Evolutionary conservation across 2,797 vertebrate species (phyloP).

Genomic region (Otolemur crassicaudatus): DNA sequence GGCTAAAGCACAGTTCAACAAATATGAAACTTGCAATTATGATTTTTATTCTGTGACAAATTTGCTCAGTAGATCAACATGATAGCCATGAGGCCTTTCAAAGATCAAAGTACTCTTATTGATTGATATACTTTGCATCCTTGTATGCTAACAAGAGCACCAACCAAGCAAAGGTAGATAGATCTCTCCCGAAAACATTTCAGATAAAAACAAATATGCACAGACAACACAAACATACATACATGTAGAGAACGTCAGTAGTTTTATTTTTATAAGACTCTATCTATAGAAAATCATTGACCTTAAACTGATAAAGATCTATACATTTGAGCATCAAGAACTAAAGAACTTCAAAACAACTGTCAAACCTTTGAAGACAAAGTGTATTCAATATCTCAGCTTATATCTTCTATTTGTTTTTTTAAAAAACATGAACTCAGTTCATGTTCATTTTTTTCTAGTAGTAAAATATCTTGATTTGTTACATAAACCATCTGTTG

Average conservation of each 20-base stretch:
- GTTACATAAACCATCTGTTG: not conserved
- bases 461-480: conserved; percentile 3
- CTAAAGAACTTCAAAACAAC: not conserved
- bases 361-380: conserved; percentile 23
- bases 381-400: conserved; percentile 13
- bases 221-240: not conserved
- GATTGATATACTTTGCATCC: not conserved
- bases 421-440: not conserved
- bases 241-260: not conserved
- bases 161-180: not conserved
- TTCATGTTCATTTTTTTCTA: not conserved
- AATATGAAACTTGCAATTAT: not conserved
- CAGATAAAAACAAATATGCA: not conserved
- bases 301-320: conserved; percentile 42
- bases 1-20: not conserved
- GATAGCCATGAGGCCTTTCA: not conserved
- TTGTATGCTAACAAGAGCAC: not conserved
- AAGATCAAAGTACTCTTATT: not conserved
- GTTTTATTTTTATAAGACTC: not conserved
- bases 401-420: not conserved
- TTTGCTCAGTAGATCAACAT: not conserved
- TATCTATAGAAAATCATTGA: conserved; percentile 41
- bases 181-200: not conserved
- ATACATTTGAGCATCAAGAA: not conserved
- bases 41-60: not conserved